These are phyloP conservation scores for Euphonia xanthogaster DNA, from an alignment of 2,797 vertebrate species.

Conservation along the genomic window DNA sequence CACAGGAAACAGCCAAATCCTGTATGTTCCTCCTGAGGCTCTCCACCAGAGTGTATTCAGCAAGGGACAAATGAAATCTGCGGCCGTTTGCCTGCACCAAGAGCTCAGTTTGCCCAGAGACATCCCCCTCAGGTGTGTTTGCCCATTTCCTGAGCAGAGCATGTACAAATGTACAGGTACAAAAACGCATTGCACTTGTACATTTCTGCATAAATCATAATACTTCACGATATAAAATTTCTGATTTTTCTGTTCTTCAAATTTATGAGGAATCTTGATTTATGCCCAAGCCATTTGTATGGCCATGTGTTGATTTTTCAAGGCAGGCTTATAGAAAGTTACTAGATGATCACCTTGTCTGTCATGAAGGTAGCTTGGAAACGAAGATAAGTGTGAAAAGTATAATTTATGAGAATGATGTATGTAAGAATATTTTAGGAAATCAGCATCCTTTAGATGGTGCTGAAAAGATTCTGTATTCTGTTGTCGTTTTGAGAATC, in stretches of 20 bases:
- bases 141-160: fast-evolving
- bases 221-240: background rate
- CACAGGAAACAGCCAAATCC: background rate
- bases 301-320: background rate
- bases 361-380: background rate
- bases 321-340: background rate
- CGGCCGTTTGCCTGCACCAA: background rate
- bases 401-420: background rate
- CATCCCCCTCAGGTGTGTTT: fast-evolving
- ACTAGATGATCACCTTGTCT: background rate
- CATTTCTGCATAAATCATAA: background rate
- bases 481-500: background rate
- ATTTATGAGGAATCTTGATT: background rate
- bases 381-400: background rate
- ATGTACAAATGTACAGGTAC: background rate
- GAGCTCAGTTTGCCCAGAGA: background rate
- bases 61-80: background rate
- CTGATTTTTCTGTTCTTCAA: background rate
- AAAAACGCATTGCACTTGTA: background rate
- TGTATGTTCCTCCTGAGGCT: fast-evolving
- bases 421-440: background rate
- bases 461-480: background rate
- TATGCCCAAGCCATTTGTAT: background rate
- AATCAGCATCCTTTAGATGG: background rate
- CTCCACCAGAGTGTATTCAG: background rate